Evolutionary conservation across 2,113 vertebrate species (phyloP).

Genomic region (Scopus umbretta): DNA sequence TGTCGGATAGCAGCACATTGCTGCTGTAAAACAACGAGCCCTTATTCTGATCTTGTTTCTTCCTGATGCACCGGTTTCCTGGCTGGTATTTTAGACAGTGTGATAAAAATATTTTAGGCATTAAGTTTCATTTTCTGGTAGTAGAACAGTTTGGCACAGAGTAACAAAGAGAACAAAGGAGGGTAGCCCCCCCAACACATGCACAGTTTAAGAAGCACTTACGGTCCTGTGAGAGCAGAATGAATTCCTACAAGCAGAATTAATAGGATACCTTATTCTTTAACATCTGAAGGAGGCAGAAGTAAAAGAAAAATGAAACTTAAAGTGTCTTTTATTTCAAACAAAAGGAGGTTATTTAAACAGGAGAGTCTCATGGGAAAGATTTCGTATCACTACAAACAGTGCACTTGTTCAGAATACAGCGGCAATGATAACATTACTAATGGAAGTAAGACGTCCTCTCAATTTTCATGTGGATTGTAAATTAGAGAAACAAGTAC

Average conservation of each 20-base stretch:
- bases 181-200: not conserved
- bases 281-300: not conserved
- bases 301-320: not conserved
- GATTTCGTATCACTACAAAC: not conserved
- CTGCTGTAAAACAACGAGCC: not conserved
- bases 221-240: not conserved
- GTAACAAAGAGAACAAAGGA: constrained; percentile 3
- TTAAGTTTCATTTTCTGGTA: not conserved
- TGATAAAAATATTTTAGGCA: not conserved
- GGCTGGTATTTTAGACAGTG: not conserved
- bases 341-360: constrained; percentile 20
- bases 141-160: not conserved
- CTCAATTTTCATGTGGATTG: not conserved
- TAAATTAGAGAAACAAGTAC: not conserved
- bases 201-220: not conserved
- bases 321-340: not conserved
- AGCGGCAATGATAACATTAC: not conserved
- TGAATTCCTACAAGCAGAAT: not conserved
- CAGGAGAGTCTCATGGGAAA: not conserved
- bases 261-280: not conserved
- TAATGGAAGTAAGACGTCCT: not conserved
- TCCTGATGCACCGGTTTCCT: not conserved
- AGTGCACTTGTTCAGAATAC: not conserved
- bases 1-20: not conserved
- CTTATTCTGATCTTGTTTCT: not conserved